Evolutionary conservation across 2,888 invertebrate genomes (phyloP).

Genomic region (Thalpophila matura): DNA sequence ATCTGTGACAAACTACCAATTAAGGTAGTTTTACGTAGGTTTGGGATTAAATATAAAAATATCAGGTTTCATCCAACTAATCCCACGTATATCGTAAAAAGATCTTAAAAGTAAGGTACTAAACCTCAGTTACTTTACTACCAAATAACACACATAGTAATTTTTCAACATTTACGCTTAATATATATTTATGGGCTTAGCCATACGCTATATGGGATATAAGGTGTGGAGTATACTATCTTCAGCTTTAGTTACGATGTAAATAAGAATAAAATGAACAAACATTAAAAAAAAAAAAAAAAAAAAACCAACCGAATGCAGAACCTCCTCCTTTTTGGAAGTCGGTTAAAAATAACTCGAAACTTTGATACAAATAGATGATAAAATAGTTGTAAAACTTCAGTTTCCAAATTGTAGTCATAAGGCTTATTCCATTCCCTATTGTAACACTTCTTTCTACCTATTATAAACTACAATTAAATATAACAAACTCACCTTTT

Average conservation of each 20-base stretch:
- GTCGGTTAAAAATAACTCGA: no score
- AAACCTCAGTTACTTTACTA: conserved; percentile 22
- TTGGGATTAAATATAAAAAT: not conserved
- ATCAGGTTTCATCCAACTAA: conserved; percentile 2
- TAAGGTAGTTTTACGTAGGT: conserved; percentile 4
- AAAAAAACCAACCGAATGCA: no score
- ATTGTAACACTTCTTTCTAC: not conserved
- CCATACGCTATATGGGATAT: not conserved
- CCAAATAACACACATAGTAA: conserved; percentile 26
- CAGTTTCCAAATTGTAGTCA: no score
- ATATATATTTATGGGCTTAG: conserved; percentile 40
- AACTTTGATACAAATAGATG: no score
- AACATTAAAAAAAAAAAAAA: no score
- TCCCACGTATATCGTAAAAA: conserved; percentile 33
- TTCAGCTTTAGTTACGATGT: no score
- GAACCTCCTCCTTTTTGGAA: no score
- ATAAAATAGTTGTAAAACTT: no score
- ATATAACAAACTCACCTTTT: conserved; percentile 75
- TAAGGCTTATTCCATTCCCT: not conserved
- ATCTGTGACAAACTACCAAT: conserved; percentile 6
- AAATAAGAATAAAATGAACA: no score
- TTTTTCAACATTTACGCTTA: conserved; percentile 30
- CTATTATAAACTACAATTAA: not conserved
- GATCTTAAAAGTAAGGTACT: conserved; percentile 18
- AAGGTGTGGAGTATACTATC: not conserved